Evolutionary conservation across 2,797 vertebrate genomes (phyloP).

Genomic region (Karalla daura): DNA sequence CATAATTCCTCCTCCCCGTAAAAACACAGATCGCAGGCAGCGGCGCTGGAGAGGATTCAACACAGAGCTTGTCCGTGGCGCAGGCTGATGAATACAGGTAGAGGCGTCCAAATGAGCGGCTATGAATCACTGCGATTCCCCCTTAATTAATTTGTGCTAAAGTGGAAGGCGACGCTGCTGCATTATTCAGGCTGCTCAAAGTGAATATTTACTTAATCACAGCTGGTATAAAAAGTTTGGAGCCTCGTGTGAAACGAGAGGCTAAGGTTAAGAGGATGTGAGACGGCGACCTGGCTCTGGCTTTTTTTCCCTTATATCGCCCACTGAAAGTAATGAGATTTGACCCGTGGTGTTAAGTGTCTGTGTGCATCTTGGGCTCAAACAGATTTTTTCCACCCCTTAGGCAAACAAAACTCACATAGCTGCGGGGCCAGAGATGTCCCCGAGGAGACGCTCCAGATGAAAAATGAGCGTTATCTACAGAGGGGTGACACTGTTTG

Average conservation of each 20-base stretch:
- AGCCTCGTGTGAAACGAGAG: slow-evolving; percentile 48
- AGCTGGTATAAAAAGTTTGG: slow-evolving; percentile 38
- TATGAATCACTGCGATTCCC: slow-evolving; percentile 23
- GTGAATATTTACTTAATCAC: slow-evolving; percentile 50
- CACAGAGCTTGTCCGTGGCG: slow-evolving; percentile 19
- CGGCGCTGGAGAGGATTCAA: slow-evolving; percentile 18
- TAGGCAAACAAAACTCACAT: slow-evolving; percentile 34
- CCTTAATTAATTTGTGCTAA: slow-evolving; percentile 46
- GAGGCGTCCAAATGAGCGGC: slow-evolving; percentile 13
- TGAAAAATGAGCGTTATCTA: slow-evolving; percentile 23
- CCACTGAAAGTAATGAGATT: slow-evolving; percentile 60
- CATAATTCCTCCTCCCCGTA: slow-evolving; percentile 8
- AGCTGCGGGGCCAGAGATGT: slow-evolving; percentile 24
- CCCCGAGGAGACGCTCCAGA: slow-evolving; percentile 27
- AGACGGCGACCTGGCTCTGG: slow-evolving; percentile 42
- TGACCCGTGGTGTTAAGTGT: slow-evolving; percentile 61
- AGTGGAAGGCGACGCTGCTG: slow-evolving; percentile 30
- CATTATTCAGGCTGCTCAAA: slow-evolving; percentile 54
- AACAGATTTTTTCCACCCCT: slow-evolving; percentile 20
- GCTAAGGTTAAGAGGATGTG: slow-evolving; percentile 64
- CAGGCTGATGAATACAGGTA: slow-evolving; percentile 26
- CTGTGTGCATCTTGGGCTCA: slow-evolving; percentile 48
- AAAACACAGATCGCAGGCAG: slow-evolving; percentile 9
- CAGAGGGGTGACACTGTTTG: slow-evolving; percentile 9
- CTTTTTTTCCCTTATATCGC: slow-evolving; percentile 50